These are phyloP conservation scores for Cepphus grylle DNA, from an alignment of 2,113 vertebrate species.

Conservation along the genomic window DNA sequence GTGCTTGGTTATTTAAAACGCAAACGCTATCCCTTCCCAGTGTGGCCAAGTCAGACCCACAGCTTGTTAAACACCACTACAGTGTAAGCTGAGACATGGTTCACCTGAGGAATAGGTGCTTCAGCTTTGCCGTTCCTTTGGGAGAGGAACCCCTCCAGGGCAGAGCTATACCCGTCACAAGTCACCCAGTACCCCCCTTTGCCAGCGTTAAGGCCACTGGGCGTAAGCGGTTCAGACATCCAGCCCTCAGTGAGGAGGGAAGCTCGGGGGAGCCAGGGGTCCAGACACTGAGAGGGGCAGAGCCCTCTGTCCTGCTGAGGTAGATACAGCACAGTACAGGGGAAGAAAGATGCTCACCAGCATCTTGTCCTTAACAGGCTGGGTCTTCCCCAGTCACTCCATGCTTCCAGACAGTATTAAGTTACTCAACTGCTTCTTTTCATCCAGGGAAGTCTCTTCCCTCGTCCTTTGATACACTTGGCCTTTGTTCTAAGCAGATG, in stretches of 20 bases:
- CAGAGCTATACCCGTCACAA: not conserved
- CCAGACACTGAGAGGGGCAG: not conserved
- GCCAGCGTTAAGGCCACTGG: not conserved
- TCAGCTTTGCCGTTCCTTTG: fast-evolving
- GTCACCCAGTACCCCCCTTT: not conserved
- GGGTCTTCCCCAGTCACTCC: fast-evolving
- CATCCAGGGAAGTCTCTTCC: not conserved
- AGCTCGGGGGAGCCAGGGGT: not conserved
- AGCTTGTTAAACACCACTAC: fast-evolving
- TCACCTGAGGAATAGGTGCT: not conserved
- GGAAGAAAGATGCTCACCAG: not conserved
- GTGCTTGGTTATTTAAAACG: not conserved
- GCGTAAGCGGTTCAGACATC: fast-evolving
- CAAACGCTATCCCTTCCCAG: not conserved
- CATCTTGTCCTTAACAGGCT: not conserved
- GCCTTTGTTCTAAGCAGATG: not conserved
- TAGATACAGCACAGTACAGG: not conserved
- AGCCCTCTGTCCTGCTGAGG: not conserved
- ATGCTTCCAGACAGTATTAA: fast-evolving
- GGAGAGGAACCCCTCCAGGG: fast-evolving
- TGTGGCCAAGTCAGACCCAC: fast-evolving
- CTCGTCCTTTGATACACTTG: not conserved
- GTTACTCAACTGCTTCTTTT: not conserved
- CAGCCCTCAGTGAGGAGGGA: not conserved
- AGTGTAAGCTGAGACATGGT: not conserved